phyloP scores from a whole-genome alignment of 2,888 invertebrate species.

The Pseudeuparius sepicola region DNA sequence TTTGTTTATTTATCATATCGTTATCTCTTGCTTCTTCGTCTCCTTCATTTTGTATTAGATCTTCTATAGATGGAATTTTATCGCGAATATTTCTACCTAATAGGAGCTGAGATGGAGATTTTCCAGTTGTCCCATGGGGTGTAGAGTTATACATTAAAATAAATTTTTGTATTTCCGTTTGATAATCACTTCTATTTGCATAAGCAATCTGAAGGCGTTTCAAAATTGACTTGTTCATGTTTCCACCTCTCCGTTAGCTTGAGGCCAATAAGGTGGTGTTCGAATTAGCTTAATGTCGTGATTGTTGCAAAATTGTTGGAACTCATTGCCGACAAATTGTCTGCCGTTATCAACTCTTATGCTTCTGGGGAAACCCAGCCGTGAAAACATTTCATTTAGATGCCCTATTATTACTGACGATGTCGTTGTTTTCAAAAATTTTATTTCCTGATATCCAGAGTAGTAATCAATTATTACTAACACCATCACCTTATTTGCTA shows the following conservation, averaged over 20 bases:
- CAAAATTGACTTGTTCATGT: conserved; percentile 24
- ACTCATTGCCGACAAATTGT: conserved; percentile 19
- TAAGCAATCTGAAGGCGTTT: conserved; percentile 21
- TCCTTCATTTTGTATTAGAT: conserved; percentile 10
- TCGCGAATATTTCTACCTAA: conserved; percentile 22
- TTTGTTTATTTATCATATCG: conserved; percentile 23
- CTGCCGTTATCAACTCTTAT: conserved; percentile 19
- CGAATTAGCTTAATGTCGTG: conserved; percentile 15
- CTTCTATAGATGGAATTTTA: conserved; percentile 22
- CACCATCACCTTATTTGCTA: no score
- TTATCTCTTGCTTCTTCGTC: conserved; percentile 21
- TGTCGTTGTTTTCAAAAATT: conserved; percentile 15
- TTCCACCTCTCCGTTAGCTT: conserved; percentile 29
- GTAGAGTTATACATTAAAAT: conserved; percentile 22
- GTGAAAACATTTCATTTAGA: conserved; percentile 14
- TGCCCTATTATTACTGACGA: conserved; percentile 15
- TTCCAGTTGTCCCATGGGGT: conserved; percentile 26
- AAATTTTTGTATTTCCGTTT: conserved; percentile 20
- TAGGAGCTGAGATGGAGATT: conserved; percentile 24
- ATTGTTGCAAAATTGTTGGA: conserved; percentile 16
- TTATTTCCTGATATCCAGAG: conserved; percentile 18
- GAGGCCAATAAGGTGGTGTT: conserved; percentile 21
- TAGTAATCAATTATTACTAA: no score
- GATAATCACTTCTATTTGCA: conserved; percentile 17
- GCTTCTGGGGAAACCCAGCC: conserved; percentile 15